phyloP scores from a whole-genome alignment of 2,888 invertebrate species.

The Operophtera brumata region DNA sequence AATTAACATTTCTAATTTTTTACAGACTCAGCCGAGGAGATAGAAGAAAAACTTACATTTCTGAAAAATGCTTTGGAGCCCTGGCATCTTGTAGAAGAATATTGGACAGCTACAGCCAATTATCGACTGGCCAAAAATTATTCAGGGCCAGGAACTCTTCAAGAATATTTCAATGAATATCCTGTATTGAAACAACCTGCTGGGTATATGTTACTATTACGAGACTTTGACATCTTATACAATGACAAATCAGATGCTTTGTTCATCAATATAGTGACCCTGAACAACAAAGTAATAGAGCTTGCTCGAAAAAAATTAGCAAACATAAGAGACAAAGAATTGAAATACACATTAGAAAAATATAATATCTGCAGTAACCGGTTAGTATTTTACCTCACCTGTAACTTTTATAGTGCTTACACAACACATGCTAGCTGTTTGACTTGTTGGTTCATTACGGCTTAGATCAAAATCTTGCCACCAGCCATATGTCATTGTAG shows the following conservation, averaged over 20 bases:
- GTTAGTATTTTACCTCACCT: too few species aligned
- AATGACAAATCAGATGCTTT: not conserved
- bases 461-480: too few species aligned
- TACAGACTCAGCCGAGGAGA: not conserved
- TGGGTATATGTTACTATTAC: not conserved
- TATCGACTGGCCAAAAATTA: not conserved
- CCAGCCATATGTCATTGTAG: too few species aligned
- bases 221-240: not conserved
- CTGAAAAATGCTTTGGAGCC: not conserved
- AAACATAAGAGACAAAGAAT: too few species aligned
- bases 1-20: too few species aligned
- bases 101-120: not conserved
- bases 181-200: conserved; percentile 8
- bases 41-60: not conserved
- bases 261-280: not conserved
- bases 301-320: not conserved
- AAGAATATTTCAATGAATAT: not conserved
- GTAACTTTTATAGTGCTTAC: too few species aligned
- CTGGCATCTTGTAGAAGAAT: not conserved
- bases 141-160: not conserved
- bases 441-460: too few species aligned
- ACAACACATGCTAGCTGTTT: too few species aligned
- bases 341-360: too few species aligned
- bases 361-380: too few species aligned
- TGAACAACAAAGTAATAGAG: not conserved